phyloP scores from a whole-genome alignment of 2,888 invertebrate species.

The Helleia helle region DNA sequence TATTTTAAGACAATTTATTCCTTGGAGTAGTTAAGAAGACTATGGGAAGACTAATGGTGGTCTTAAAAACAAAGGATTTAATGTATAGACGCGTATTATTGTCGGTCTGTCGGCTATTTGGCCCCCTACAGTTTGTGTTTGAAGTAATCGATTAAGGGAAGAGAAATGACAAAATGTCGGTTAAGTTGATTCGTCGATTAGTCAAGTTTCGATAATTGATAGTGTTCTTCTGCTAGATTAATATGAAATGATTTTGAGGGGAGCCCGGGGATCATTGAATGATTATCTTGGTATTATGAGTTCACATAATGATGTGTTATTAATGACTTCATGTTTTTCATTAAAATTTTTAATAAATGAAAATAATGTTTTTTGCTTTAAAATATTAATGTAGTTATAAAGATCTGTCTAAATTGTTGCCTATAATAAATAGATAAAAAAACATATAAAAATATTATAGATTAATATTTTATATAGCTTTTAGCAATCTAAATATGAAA shows the following conservation, averaged over 20 bases:
- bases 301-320: constrained; percentile 16
- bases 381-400: too few relatives aligned
- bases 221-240: constrained; percentile 62
- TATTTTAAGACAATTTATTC: too few relatives aligned
- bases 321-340: too few relatives aligned
- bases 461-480: too few relatives aligned
- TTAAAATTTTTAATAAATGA: too few relatives aligned
- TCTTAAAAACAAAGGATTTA: constrained; percentile 31
- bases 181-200: constrained; percentile 60
- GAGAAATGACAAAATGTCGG: constrained; percentile 71
- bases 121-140: constrained; percentile 66
- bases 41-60: too few relatives aligned
- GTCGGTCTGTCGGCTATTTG: constrained; percentile 41
- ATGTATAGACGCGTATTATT: constrained; percentile 41
- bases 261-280: constrained; percentile 23
- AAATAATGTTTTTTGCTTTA: too few relatives aligned
- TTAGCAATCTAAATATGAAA: too few relatives aligned
- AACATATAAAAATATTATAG: too few relatives aligned
- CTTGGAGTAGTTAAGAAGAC: too few relatives aligned
- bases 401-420: too few relatives aligned
- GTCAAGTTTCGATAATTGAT: constrained; percentile 70
- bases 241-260: constrained; percentile 35
- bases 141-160: constrained; percentile 69
- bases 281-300: constrained; percentile 19
- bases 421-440: too few relatives aligned